A percentile compares a stretch with the other conserved stretches of the same genome.
Evolutionary conservation across 1,140 invertebrate species (phyloP).

Genomic region (Arion vulgaris): DNA sequence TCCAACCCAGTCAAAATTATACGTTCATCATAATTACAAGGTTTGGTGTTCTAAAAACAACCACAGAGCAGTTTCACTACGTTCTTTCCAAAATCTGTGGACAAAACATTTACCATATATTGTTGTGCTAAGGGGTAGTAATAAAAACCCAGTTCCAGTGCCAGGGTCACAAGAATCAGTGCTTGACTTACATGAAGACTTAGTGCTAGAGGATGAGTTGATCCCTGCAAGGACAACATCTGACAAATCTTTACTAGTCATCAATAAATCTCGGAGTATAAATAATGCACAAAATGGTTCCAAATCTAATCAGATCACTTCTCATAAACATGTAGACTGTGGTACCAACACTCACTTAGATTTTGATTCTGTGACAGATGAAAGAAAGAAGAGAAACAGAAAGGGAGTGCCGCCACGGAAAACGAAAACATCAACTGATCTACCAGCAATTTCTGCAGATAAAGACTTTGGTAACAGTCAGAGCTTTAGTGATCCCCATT

Average conservation of each 20-base stretch:
- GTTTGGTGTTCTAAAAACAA: slow-evolving; percentile 13
- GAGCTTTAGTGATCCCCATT: background rate
- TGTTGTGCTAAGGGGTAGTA: slow-evolving; percentile 32
- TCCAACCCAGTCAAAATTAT: slow-evolving; percentile 1
- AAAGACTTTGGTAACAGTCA: background rate
- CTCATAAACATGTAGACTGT: background rate
- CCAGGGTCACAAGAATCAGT: background rate
- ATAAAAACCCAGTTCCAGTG: slow-evolving; percentile 6
- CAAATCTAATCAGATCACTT: background rate
- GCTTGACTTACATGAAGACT: background rate
- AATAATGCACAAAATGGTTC: background rate
- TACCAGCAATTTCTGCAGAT: background rate
- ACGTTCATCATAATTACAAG: slow-evolving; percentile 27
- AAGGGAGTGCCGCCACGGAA: background rate
- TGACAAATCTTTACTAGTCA: background rate
- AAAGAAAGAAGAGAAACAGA: background rate
- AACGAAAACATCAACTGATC: background rate
- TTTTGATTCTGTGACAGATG: slow-evolving; percentile 11
- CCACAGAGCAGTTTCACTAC: slow-evolving; percentile 12
- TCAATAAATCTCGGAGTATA: background rate
- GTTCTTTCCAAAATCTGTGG: slow-evolving; percentile 28
- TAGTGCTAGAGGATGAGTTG: background rate
- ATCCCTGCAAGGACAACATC: background rate
- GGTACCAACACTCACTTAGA: background rate
- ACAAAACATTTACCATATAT: slow-evolving; percentile 22